phyloP scores from a whole-genome alignment of 2,888 invertebrate genomes.

The Nomada ruficornis region DNA sequence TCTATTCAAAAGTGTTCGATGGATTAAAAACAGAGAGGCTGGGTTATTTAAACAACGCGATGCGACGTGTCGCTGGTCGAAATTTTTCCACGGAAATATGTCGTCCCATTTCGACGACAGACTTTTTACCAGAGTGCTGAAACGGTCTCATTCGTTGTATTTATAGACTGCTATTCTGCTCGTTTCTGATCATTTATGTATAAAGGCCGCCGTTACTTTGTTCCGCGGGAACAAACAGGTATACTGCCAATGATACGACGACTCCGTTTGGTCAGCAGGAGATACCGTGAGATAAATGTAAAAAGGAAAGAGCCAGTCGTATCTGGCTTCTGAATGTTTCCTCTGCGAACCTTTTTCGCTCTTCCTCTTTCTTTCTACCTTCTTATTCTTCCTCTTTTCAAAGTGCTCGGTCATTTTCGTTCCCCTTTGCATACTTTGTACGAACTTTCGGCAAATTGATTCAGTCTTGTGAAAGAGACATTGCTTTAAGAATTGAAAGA shows the following conservation, averaged over 20 bases:
- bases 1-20: neutral
- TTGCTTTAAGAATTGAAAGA: too few relatives aligned
- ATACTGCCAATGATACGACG: conserved; percentile 36
- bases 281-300: conserved; percentile 20
- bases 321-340: conserved; percentile 8
- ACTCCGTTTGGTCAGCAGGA: conserved; percentile 9
- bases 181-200: conserved; percentile 54
- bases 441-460: neutral
- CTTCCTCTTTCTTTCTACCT: neutral
- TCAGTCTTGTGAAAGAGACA: neutral
- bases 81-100: conserved; percentile 33
- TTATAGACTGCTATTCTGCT: conserved; percentile 46
- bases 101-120: conserved; percentile 40
- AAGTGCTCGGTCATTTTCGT: neutral
- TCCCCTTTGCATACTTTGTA: neutral
- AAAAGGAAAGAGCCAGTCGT: neutral
- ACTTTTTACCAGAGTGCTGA: conserved; percentile 16
- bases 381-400: neutral
- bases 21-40: too few relatives aligned
- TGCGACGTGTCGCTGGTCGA: neutral
- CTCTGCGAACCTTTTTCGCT: neutral
- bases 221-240: conserved; percentile 41
- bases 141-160: conserved; percentile 47
- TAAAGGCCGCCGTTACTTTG: conserved; percentile 46
- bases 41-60: neutral